phyloP scores from a whole-genome alignment of 2,113 vertebrate genomes.

The Archilochus colubris region DNA sequence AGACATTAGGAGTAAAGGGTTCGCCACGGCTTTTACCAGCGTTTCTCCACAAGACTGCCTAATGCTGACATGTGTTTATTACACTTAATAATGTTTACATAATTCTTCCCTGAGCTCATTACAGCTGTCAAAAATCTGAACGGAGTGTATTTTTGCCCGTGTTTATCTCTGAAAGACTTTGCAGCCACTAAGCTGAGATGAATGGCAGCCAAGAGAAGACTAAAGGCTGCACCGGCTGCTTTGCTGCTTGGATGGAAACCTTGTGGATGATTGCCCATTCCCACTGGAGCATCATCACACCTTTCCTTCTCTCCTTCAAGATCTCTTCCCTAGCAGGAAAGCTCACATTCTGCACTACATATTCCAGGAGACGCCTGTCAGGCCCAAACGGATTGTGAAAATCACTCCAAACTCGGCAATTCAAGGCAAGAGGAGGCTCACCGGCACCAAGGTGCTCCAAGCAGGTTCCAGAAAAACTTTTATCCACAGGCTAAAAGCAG shows the following conservation, averaged over 20 bases:
- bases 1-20: slow-evolving; percentile 75
- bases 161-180: slow-evolving; percentile 62
- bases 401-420: neutral
- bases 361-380: rapidly evolving
- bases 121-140: slow-evolving; percentile 75
- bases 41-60: slow-evolving; percentile 71
- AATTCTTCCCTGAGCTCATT: slow-evolving; percentile 77
- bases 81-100: slow-evolving; percentile 81
- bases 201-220: neutral
- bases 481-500: neutral
- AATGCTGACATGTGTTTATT: slow-evolving; percentile 77
- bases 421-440: too few species aligned
- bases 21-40: slow-evolving; percentile 66
- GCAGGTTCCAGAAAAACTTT: neutral
- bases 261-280: neutral
- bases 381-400: rapidly evolving
- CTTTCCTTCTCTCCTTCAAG: neutral
- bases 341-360: rapidly evolving
- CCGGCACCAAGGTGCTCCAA: rapidly evolving
- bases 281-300: neutral
- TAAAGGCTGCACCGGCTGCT: neutral
- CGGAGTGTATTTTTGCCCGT: slow-evolving; percentile 1
- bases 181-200: slow-evolving; percentile 21
- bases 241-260: neutral
- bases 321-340: neutral